Base-by-base conservation (phyloP, 2,888 invertebrate genomes). In the Cyclophora punctaria region DNA sequence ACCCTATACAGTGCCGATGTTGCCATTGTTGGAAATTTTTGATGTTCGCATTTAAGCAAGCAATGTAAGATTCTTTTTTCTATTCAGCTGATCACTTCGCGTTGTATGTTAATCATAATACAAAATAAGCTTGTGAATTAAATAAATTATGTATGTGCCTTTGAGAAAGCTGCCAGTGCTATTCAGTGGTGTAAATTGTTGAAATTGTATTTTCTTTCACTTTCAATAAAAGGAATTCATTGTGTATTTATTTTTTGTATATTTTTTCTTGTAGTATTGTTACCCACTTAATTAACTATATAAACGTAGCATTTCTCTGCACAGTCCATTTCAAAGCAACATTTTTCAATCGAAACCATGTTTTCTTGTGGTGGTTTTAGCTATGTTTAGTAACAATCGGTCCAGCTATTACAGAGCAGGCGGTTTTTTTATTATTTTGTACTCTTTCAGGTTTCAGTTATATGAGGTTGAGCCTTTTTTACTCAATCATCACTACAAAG, bases 141-240 rank as follows among this genome's bases (percentile, higher is more conserved):
- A 55, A 55, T 49, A 53, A 55, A 55, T 49, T 52, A 51, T 49
- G 45, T 44, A 63, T 71, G 80, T 83, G 83, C 82, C 83, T 84
- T 83, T 64, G 49, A 67, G 56, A 58, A 69, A 78, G 78, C 78
- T 74, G 69, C 70, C 68, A 61, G 64, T 64, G 60, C 66, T 75
- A 73, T 75, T 73, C 72, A 73, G 69, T 57, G 59, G 37, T 20
- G 69, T 66, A 64, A 68, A 74, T 75, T 78, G 76, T 78, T 78
- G 73, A 73, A 65, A 67, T 67, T 71, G 73, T 73, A 73, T 62
- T 72, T 75, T 78, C 77, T 78, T 84, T 79, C 78, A 80, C 73
- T 51, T 73, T 56, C 55, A 83, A 81, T 84, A 82, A 83, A 73
- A 78, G 75, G 78, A 79, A 80, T 85, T 83, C 82, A 84, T 82